Conservation (phyloP, 2,113 vertebrate genomes). For the Zosterops pallidus region DNA sequence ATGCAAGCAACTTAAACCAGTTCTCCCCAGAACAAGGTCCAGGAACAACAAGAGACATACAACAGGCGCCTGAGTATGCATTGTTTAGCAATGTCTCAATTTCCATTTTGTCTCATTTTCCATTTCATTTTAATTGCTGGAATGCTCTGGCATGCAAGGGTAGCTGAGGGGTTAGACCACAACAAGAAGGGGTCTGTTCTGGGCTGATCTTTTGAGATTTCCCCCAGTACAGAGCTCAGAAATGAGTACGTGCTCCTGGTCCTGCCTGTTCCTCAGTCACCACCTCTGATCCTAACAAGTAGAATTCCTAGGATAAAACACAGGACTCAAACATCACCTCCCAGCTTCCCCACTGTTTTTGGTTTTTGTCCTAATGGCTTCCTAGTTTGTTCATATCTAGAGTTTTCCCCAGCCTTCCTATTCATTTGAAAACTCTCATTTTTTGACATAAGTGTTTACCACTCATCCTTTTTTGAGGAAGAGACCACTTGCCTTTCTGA, state of each 20-base stretch:
- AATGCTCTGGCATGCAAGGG: not conserved
- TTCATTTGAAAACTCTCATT: not conserved
- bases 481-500: not conserved
- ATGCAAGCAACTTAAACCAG: constrained; percentile 39
- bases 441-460: not conserved
- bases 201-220: not conserved
- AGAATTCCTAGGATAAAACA: not conserved
- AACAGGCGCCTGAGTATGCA: not conserved
- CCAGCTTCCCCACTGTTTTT: not conserved
- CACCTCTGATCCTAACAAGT: not conserved
- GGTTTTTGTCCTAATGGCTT: not conserved
- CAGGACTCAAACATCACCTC: not conserved
- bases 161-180: not conserved
- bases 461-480: rapidly evolving
- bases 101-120: not conserved
- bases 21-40: constrained; percentile 40
- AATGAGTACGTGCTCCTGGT: not conserved
- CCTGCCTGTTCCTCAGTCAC: not conserved
- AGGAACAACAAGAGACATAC: constrained; percentile 22
- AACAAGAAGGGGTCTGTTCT: not conserved
- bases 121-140: constrained; percentile 27
- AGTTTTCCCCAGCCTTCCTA: not conserved
- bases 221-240: not conserved
- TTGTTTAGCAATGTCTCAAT: not conserved
- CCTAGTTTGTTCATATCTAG: not conserved